Percentiles rank a stretch among this genome's conserved stretches.
Evolutionary conservation across 1,140 invertebrate species (phyloP).

Genomic region (Atopsyche davidsoni): DNA sequence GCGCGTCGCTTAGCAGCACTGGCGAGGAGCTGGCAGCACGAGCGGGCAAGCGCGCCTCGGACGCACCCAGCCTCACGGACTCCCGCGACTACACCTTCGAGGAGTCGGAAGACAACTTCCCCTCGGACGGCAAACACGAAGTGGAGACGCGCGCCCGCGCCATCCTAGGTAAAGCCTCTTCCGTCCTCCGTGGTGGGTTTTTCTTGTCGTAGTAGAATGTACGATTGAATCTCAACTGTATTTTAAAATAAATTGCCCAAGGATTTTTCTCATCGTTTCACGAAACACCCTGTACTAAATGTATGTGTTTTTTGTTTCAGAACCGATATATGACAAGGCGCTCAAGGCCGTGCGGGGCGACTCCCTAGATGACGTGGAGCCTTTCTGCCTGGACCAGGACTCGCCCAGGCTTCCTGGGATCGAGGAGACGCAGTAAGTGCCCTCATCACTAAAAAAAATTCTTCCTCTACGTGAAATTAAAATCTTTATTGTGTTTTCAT

Average conservation of each 20-base stretch:
- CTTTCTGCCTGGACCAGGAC: constrained; percentile 46
- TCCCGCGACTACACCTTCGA: constrained; percentile 49
- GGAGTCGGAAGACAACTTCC: constrained; percentile 48
- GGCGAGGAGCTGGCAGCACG: constrained; percentile 11
- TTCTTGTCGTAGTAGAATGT: not conserved
- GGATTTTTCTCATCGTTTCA: not conserved
- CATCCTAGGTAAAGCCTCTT: constrained; percentile 19
- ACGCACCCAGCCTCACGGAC: constrained; percentile 46
- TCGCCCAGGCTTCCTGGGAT: constrained; percentile 45
- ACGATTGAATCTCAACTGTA: not conserved
- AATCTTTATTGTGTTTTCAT: too few relatives aligned
- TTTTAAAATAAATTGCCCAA: constrained; percentile 1
- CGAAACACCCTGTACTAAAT: not conserved
- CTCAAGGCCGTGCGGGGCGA: constrained; percentile 41
- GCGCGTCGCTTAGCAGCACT: constrained; percentile 21
- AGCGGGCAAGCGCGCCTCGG: constrained; percentile 44
- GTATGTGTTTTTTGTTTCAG: constrained; percentile 8
- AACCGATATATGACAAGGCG: constrained; percentile 27
- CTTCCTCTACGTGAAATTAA: too few relatives aligned
- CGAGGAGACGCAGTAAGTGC: constrained; percentile 41
- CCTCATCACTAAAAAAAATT: too few relatives aligned
- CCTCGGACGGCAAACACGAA: constrained; percentile 32
- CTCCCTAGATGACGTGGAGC: constrained; percentile 48
- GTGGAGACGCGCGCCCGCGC: constrained; percentile 20
- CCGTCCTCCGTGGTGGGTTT: not conserved